Base-by-base conservation (phyloP, 2,888 invertebrate genomes). In the Metalampra italica region DNA sequence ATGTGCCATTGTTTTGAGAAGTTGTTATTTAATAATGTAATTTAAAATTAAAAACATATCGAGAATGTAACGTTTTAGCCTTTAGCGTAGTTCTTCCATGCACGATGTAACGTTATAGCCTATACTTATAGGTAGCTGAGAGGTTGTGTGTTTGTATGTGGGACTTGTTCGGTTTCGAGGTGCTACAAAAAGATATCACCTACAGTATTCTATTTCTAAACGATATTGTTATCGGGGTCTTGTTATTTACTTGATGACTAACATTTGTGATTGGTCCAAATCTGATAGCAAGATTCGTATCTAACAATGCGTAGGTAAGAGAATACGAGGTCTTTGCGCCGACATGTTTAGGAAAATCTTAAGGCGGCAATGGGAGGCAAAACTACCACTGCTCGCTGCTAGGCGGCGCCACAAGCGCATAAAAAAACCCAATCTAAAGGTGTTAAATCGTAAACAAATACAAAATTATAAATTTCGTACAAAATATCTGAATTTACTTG, bases 51-150 rank as follows among this genome's bases (percentile, higher is more conserved):
- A 70, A 36, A 81, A 87, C 88, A 88, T 88, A 89, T 88, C 88
- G 86, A 78, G 77, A 79, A 65, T 80, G 78, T 85, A 83, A 85
- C 80, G 74, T 78, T 77, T 79, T 87, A 89, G 87, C 85, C 81
- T 83, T 84, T 88, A 88, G 88, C 64, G 75, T 89, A 89, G 88
- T 73, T 87, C 89, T 89, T 89, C 88, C 87, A 87, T 76, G 80
- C 80, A 81, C 75, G 64, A 74, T 75, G 69, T 74, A 70, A 40
- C n/a, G 36, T 36, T n/a, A 36, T 22, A 22, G 22, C 22, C 22
- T 22, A 22, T 22, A 22, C 22, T 22, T 22, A 22, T 29, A 29
- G 8, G 46, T 64, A 63, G 74, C 80, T 79, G 79, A 71, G 73
- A 64, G 75, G 73, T 76, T 72, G 64, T 60, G 56, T 60, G 72